phyloP scores from a whole-genome alignment of 2,113 vertebrate genomes.

The Dolichotis patagonum region DNA sequence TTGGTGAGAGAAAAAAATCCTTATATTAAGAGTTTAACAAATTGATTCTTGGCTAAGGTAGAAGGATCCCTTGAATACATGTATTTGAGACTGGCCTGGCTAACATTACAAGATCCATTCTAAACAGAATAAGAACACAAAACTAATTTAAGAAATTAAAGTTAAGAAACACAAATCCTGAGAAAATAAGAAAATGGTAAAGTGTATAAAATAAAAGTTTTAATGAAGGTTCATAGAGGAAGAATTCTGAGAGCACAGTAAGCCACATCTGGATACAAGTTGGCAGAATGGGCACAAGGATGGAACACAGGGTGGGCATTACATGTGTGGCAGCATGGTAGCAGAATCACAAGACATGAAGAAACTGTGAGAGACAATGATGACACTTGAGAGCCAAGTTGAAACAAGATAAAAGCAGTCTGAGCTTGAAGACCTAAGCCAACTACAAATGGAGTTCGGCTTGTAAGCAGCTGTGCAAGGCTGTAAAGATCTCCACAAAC shows the following conservation, averaged over 20 bases:
- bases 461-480: not conserved
- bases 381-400: not conserved
- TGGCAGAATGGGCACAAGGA: not conserved
- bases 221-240: slow-evolving; percentile 3
- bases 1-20: not conserved
- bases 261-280: not conserved
- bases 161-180: not conserved
- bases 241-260: not conserved
- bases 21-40: slow-evolving; percentile 9
- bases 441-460: not conserved
- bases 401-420: not conserved
- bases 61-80: not conserved
- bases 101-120: not conserved
- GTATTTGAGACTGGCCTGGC: not conserved
- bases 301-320: not conserved
- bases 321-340: not conserved
- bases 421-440: not conserved
- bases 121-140: not conserved
- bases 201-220: slow-evolving; percentile 27
- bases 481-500: not conserved
- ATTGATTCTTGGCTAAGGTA: not conserved
- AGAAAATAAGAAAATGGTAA: slow-evolving; percentile 13
- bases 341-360: not conserved
- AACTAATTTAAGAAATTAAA: not conserved
- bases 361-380: not conserved